Evolutionary conservation across 2,797 vertebrate species (phyloP), one percentile per base, ranked within the genome.

Genomic region (Zalophus californianus): DNA sequence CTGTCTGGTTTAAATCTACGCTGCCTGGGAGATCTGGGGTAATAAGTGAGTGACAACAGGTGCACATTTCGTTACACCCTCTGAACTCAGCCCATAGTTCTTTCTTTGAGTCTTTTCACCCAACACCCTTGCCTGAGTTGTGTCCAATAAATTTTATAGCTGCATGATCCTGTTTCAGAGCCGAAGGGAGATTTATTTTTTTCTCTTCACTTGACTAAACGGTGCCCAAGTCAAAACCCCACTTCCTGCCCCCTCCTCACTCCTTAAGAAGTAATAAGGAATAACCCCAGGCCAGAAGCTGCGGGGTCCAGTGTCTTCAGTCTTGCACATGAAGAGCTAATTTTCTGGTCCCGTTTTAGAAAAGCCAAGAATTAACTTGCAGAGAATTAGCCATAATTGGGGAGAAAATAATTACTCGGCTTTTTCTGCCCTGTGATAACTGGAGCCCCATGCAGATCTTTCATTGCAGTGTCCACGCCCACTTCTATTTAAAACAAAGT

Each of bases 41-140:
- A 94, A 84, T 95, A 83, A 94, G 91, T 90, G 96, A 90, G 90
- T 96, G 98, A 93, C 97, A 98, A 78, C 97, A 98, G 97, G 97
- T 98, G 23, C 95, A 97, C 97, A 97, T 98, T 96, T 79, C 15
- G 64, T 97, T 87, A 11, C 77, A 35, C 15, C 1, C 4, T 75
- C 48, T 56, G 93, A 97, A 90, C 96, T 91, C 92, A 86, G 2
- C 86, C 79, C 88, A 1, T 35, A 2, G 20, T 73, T 96, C 50
- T 66, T 92, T 70, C 96, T 97, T 94, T 83, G 82, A 93, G 79
- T 97, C 96, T 93, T 96, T 97, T 94, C 7, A 95, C 92, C 89
- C 73, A 92, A 84, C 0, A 0, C 90, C 97, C 84, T 96, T 83
- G 7, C 50, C 23, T 77, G 82, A 93, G 56, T 97, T 97, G 83